Evolutionary conservation across 2,113 vertebrate genomes (phyloP).

Genomic region (Hemichromis elongatus): DNA sequence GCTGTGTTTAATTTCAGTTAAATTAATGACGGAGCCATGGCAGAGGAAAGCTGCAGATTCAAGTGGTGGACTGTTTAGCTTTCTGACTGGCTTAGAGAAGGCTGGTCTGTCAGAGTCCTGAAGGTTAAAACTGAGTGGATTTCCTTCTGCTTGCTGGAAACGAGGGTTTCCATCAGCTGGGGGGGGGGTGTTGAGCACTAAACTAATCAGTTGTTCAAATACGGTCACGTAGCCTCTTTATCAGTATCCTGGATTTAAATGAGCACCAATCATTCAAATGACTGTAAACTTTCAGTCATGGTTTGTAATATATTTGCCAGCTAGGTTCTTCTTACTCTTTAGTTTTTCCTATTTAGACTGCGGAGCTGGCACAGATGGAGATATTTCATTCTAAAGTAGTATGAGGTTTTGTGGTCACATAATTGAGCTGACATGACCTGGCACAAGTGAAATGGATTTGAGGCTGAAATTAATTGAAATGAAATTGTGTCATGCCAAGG

Average conservation of each 20-base stretch:
- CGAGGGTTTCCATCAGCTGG: background rate
- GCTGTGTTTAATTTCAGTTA: background rate
- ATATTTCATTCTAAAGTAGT: background rate
- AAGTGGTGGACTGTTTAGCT: background rate
- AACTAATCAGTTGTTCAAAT: background rate
- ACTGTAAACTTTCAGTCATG: background rate
- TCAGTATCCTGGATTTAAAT: conserved; percentile 4
- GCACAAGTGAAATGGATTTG: background rate
- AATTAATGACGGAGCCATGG: background rate
- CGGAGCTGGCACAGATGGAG: background rate
- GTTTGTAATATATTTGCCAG: background rate
- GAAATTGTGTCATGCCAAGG: background rate
- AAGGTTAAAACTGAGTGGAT: background rate
- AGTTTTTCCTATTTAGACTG: background rate
- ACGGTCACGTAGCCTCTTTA: background rate
- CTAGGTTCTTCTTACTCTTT: background rate
- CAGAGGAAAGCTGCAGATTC: background rate
- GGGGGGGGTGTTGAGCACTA: background rate
- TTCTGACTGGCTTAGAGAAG: background rate
- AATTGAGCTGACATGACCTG: background rate
- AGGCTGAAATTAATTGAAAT: background rate
- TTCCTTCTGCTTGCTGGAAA: background rate
- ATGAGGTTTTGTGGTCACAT: background rate
- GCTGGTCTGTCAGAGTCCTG: background rate
- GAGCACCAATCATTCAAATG: background rate